Base-by-base conservation (phyloP, 2,888 invertebrate species). In the Apocheima hispidaria region DNA sequence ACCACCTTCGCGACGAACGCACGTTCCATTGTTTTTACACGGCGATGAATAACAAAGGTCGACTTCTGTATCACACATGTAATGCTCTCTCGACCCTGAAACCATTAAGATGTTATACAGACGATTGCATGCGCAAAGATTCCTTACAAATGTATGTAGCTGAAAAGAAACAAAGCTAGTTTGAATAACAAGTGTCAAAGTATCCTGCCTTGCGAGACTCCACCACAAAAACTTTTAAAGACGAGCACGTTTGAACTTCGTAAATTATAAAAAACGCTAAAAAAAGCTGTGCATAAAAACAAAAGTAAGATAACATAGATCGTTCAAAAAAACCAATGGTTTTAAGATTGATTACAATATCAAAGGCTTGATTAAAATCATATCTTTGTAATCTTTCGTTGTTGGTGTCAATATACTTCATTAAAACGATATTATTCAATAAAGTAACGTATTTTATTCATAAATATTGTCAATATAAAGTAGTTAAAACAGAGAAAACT, bases 41-140 rank as follows among this genome's bases (percentile, higher is more conserved):
- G 99, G 99, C 71, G 97, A 97, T 0, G 99, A 99, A 83, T 99
- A 99, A 82, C 99, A 99, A 1, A 99, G 93, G 86, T 99, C 98
- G 2, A 99, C 98, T 86, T 99, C 99, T 0, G 97, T 97, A 79
- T 99, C 99, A 80, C 99, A 99, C 73, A 98, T 93, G 82, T 98
- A 98, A 80, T 98, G 97, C 73, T 97, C 97, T 67, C 95, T 94
- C 63, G 97, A 96, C 1, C 98, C 98, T 94, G 79, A 4, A 49
- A 12, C 21, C 30, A 12, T 16, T 43, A 16, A 20, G 9, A 28
- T 12, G 9, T 38, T 38, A 18, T 1, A 3, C 1, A 38, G 38
- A 4, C 10, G 10, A 3, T 33, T 33, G n/a, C n/a, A n/a, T n/a
- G n/a, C n/a, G n/a, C n/a, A n/a, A n/a, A n/a, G n/a, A n/a, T n/a